These are phyloP conservation scores for Dryocosmus kuriphilus DNA, from an alignment of 2,888 invertebrate species.

Conservation along the genomic window DNA sequence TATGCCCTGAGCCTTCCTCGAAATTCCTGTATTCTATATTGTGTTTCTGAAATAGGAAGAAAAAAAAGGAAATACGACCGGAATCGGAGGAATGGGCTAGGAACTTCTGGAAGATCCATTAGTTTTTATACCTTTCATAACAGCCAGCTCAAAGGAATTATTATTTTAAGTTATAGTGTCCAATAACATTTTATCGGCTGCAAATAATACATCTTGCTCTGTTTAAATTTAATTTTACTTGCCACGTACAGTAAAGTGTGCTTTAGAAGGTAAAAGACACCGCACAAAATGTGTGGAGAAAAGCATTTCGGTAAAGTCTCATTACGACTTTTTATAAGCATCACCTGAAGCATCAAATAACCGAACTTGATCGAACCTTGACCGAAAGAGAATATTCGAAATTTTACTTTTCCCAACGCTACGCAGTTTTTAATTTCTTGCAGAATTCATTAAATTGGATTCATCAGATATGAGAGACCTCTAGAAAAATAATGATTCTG, in stretches of 20 bases:
- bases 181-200: neutral
- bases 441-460: neutral
- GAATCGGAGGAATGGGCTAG: constrained; percentile 1
- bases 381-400: no score
- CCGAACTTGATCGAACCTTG: no score
- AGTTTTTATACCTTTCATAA: constrained; percentile 13
- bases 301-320: no score
- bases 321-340: no score
- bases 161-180: neutral
- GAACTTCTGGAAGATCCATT: constrained; percentile 8
- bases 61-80: neutral
- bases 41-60: neutral
- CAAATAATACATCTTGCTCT: neutral
- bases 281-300: no score
- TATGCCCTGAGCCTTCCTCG: constrained; percentile 6
- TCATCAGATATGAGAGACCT: neutral
- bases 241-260: no score
- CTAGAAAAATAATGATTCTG: neutral
- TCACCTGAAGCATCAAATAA: no score
- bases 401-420: no score
- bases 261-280: neutral
- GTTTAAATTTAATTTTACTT: neutral
- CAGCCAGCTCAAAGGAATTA: constrained; percentile 4
- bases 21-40: constrained; percentile 8
- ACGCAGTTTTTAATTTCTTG: neutral